phyloP scores from a whole-genome alignment of 2,113 vertebrate genomes.

The Apodemus sylvaticus region DNA sequence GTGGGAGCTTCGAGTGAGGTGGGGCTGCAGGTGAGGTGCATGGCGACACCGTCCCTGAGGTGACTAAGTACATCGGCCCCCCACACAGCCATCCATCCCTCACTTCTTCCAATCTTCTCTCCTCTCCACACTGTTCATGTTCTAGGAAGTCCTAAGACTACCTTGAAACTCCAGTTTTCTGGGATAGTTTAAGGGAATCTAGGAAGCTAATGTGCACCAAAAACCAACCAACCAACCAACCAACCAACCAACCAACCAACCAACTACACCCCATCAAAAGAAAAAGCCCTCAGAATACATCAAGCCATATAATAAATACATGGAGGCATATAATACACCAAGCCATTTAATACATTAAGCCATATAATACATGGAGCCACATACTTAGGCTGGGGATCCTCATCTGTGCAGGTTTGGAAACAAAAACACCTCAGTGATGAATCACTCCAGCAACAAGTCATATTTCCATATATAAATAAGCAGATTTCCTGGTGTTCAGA shows the following conservation, averaged over 20 bases:
- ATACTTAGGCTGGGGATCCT: neutral
- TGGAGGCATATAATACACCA: neutral
- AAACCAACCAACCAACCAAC: neutral
- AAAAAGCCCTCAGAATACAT: neutral
- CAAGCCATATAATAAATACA: neutral
- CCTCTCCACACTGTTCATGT: neutral
- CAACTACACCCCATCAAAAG: neutral
- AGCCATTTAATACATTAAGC: too few relatives aligned
- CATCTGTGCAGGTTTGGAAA: neutral
- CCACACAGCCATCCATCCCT: neutral
- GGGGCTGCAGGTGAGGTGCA: neutral
- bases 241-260: neutral
- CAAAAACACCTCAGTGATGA: neutral
- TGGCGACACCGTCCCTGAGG: neutral
- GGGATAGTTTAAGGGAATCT: neutral
- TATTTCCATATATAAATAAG: neutral
- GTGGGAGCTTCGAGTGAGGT: neutral
- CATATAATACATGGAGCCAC: neutral
- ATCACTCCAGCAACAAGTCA: neutral
- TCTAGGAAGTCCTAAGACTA: neutral
- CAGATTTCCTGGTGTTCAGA: neutral
- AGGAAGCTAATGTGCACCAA: neutral
- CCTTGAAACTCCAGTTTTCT: neutral
- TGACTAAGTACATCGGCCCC: neutral
- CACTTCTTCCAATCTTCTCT: neutral